A percentile compares a stretch with the other conserved stretches of the same genome.
phyloP scores from a whole-genome alignment of 1,140 invertebrate species.

The Mesaphorura yosii region DNA sequence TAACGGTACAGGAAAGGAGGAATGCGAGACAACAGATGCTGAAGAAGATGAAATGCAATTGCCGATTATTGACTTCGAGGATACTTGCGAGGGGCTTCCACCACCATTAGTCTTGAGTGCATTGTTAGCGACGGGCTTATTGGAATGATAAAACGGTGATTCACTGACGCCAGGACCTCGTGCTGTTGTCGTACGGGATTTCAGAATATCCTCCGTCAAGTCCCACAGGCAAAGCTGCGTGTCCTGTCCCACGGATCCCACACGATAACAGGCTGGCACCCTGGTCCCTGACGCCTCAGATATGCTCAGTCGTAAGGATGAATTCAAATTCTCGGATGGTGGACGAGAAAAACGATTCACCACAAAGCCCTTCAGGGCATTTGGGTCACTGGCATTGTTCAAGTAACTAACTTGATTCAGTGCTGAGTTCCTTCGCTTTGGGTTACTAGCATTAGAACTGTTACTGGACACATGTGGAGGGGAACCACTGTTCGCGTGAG shows the following conservation, averaged over 20 bases:
- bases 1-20: too few species aligned
- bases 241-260: constrained; percentile 96
- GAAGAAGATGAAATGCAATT: too few species aligned
- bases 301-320: constrained; percentile 18
- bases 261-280: constrained; percentile 57
- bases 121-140: too few species aligned
- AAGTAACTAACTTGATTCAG: neutral
- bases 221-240: constrained; percentile 98
- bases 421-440: neutral
- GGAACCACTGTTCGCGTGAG: constrained; percentile 5
- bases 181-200: constrained; percentile 19
- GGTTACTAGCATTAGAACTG: constrained; percentile 39
- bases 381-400: neutral
- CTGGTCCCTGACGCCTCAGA: constrained; percentile 14
- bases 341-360: constrained; percentile 35
- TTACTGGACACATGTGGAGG: constrained; percentile 42
- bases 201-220: constrained; percentile 84
- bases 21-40: too few species aligned
- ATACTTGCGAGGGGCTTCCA: too few species aligned
- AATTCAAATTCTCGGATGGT: constrained; percentile 5
- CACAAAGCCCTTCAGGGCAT: neutral
- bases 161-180: constrained; percentile 20
- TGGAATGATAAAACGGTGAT: constrained; percentile 16
- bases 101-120: too few species aligned
- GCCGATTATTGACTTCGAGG: too few species aligned